A percentile compares a stretch with the other conserved stretches of the same genome.
These are phyloP conservation scores for Pelobates cultripes DNA, from an alignment of 2,797 vertebrate species.

Conservation along the genomic window DNA sequence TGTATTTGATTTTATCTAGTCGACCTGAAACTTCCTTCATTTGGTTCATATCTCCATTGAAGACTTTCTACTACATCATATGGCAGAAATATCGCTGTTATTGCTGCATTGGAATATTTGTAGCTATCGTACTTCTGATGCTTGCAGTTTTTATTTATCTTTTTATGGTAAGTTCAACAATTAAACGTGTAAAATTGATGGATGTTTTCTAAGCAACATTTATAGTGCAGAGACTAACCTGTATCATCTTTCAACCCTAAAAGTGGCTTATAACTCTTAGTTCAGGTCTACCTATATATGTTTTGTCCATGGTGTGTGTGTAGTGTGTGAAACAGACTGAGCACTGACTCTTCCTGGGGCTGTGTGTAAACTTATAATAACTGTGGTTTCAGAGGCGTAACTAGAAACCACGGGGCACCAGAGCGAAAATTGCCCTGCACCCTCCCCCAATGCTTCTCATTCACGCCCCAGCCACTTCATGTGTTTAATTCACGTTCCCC, in stretches of 20 bases:
- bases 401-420: too few relatives aligned
- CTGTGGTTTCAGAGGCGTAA: too few relatives aligned
- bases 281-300: neutral
- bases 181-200: neutral
- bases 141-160: slow-evolving; percentile 63
- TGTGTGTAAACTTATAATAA: neutral
- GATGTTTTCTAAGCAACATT: too few relatives aligned
- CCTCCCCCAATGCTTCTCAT: too few relatives aligned
- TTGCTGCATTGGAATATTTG: neutral
- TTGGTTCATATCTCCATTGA: slow-evolving; percentile 62
- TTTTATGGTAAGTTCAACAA: slow-evolving; percentile 60
- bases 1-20: slow-evolving; percentile 51
- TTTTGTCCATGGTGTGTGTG: neutral
- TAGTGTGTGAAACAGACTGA: too few relatives aligned
- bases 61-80: slow-evolving; percentile 4
- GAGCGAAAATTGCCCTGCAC: too few relatives aligned
- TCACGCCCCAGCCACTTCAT: too few relatives aligned
- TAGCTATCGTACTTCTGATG: slow-evolving; percentile 42
- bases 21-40: slow-evolving; percentile 55
- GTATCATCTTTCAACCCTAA: neutral
- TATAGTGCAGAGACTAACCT: too few relatives aligned
- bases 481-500: too few relatives aligned
- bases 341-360: neutral
- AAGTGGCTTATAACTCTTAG: neutral
- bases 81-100: slow-evolving; percentile 61